These are phyloP conservation scores for Latrodectus hesperus DNA, from an alignment of 2,888 invertebrate species.

Conservation along the genomic window DNA sequence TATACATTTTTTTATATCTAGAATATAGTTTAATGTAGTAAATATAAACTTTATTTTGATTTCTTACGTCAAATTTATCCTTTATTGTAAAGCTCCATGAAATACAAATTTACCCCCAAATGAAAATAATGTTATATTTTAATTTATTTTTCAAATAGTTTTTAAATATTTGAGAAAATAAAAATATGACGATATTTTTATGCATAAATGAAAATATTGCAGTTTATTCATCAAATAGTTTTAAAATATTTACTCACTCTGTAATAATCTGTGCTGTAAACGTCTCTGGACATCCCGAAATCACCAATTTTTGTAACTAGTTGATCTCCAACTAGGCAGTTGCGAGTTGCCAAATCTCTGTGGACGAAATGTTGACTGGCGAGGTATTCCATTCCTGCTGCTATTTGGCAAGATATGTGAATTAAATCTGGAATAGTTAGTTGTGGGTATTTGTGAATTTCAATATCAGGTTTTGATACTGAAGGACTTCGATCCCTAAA, in stretches of 20 bases:
- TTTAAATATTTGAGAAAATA: no score
- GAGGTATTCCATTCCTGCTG: slow-evolving; percentile 78
- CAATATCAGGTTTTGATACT: slow-evolving; percentile 5
- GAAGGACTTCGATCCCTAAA: slow-evolving; percentile 18
- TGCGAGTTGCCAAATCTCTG: slow-evolving; percentile 78
- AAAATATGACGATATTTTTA: no score
- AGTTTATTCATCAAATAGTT: no score
- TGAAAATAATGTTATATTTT: no score
- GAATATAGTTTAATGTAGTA: no score
- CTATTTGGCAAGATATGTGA: slow-evolving; percentile 77
- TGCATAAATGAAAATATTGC: no score
- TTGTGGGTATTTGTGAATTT: slow-evolving; percentile 38
- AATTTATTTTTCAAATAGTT: no score
- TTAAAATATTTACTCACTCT: slow-evolving; percentile 72
- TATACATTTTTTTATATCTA: no score
- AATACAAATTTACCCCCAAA: no score
- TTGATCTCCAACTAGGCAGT: slow-evolving; percentile 77
- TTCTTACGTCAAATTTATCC: no score
- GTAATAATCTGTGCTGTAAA: slow-evolving; percentile 76
- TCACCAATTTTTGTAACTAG: slow-evolving; percentile 75
- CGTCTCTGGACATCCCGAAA: slow-evolving; percentile 76
- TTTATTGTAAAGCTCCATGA: no score
- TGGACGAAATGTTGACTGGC: slow-evolving; percentile 78
- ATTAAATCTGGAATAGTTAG: slow-evolving; percentile 73
- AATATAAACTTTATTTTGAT: no score